These are phyloP conservation scores for Oophaga pumilio DNA, from an alignment of 2,113 vertebrate species.

Conservation along the genomic window DNA sequence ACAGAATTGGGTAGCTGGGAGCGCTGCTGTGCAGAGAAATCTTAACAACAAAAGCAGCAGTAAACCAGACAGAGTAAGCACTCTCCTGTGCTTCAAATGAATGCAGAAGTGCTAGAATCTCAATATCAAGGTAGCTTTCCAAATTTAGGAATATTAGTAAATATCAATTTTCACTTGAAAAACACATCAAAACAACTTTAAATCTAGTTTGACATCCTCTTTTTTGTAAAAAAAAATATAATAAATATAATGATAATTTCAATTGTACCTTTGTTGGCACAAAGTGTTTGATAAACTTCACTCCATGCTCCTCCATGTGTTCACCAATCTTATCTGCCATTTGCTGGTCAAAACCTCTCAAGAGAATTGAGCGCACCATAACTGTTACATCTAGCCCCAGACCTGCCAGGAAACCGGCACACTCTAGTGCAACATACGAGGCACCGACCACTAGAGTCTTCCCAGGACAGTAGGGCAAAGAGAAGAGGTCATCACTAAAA, in stretches of 20 bases:
- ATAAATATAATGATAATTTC: neutral
- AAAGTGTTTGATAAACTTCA: conserved; percentile 74
- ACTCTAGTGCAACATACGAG: conserved; percentile 82
- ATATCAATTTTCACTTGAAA: no score
- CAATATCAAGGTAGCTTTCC: no score
- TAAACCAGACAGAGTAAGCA: no score
- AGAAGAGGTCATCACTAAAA: conserved; percentile 82
- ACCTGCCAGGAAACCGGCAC: conserved; percentile 80
- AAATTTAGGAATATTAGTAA: no score
- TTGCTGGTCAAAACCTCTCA: conserved; percentile 81
- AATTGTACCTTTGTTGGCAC: conserved; percentile 76
- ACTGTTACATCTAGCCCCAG: conserved; percentile 80
- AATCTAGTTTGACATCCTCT: no score
- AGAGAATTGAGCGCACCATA: conserved; percentile 79
- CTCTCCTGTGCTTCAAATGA: no score
- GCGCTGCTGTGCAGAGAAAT: no score
- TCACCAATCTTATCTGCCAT: conserved; percentile 79
- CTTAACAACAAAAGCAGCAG: no score
- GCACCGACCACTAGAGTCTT: conserved; percentile 82
- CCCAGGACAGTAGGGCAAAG: conserved; percentile 76
- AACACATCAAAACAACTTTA: no score
- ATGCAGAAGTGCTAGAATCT: no score
- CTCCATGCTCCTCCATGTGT: conserved; percentile 78
- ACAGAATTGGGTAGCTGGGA: no score
- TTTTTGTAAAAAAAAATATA: neutral